Evolutionary conservation across 2,113 vertebrate genomes (phyloP).

Genomic region (Anoura caudifer): DNA sequence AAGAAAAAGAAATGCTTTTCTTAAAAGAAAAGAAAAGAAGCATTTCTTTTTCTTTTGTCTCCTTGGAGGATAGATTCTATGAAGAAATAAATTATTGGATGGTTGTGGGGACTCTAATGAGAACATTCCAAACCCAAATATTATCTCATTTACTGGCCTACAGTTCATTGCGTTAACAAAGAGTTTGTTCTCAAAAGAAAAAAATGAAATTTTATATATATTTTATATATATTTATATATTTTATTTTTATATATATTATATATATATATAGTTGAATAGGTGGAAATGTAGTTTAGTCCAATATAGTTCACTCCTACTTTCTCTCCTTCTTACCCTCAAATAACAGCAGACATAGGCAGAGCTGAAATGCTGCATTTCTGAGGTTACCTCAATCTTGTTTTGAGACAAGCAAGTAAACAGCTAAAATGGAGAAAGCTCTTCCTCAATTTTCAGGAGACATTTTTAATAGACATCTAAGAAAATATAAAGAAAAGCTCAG

Average conservation of each 20-base stretch:
- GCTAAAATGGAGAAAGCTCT: not conserved
- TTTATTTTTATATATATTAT: no score
- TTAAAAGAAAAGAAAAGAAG: no score
- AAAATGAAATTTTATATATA: not conserved
- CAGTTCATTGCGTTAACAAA: not conserved
- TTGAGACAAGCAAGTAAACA: not conserved
- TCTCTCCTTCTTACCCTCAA: not conserved
- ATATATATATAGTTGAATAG: not conserved
- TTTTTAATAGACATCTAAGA: conserved; percentile 10
- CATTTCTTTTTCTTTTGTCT: no score
- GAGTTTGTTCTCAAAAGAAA: not conserved
- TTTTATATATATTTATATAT: no score
- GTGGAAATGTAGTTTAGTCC: not conserved
- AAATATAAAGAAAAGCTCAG: not conserved
- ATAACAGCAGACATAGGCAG: not conserved
- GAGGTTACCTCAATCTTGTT: not conserved
- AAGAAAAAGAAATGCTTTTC: no score
- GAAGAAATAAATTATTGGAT: not conserved
- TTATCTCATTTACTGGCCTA: not conserved
- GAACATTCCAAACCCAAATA: not conserved
- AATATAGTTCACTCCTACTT: not conserved
- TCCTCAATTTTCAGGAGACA: not conserved
- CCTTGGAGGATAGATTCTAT: not conserved
- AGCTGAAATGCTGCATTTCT: not conserved
- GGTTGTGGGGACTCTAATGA: not conserved